These are phyloP conservation scores for Nautilus pompilius DNA, from an alignment of 1,140 invertebrate species.

Conservation along the genomic window DNA sequence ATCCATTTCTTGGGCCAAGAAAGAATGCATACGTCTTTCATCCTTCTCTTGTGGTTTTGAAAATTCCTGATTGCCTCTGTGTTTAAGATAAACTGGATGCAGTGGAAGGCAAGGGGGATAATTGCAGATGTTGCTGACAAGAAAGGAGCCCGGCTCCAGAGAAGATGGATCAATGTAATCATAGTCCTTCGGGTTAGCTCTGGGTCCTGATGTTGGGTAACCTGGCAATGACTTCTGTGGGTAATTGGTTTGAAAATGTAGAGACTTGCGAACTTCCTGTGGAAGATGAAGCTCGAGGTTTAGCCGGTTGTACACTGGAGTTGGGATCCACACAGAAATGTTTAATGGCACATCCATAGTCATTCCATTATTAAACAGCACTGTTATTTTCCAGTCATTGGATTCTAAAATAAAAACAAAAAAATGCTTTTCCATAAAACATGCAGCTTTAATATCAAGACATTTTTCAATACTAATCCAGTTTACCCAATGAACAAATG, in stretches of 20 bases:
- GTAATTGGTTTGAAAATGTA: conserved; percentile 34
- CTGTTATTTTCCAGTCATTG: conserved; percentile 33
- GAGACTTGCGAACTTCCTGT: conserved; percentile 24
- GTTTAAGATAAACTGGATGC: conserved; percentile 12
- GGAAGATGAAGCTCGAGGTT: conserved; percentile 44
- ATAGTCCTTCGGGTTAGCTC: conserved; percentile 18
- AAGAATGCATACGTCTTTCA: neutral
- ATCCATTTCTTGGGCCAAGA: conserved; percentile 32
- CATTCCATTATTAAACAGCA: conserved; percentile 43
- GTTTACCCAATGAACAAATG: neutral
- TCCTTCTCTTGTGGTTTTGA: neutral
- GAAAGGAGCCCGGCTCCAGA: conserved; percentile 8
- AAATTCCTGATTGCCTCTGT: neutral
- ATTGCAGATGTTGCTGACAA: conserved; percentile 8
- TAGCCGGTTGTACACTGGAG: conserved; percentile 30
- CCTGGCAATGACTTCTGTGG: conserved; percentile 35
- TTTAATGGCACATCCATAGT: conserved; percentile 29
- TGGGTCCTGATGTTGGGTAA: conserved; percentile 30
- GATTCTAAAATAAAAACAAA: conserved; percentile 18
- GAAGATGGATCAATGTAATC: conserved; percentile 13
- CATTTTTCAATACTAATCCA: no score
- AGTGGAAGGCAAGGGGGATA: neutral
- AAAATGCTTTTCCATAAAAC: conserved; percentile 2
- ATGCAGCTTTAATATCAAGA: conserved; percentile 1
- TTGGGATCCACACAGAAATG: conserved; percentile 42